Base-by-base conservation (phyloP, 2,797 vertebrate species). In the Antennarius maculatus region DNA sequence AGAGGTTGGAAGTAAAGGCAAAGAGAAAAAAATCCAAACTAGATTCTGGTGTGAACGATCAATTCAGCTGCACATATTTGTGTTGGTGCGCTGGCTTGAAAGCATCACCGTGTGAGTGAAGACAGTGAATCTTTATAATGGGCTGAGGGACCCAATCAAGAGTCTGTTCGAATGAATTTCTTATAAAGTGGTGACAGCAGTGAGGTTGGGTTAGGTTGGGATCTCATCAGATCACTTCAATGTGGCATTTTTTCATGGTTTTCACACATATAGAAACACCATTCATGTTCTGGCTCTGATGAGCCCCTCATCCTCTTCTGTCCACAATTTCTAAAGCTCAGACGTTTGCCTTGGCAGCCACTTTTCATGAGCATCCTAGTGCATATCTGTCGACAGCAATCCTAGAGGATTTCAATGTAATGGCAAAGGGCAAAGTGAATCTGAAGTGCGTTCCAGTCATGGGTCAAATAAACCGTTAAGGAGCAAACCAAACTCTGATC, bases 161-260 rank as follows among this genome's bases (percentile, higher is more conserved):
- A 67, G 45, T 67, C 65, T 0, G 34, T 43, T 73, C 41, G 49
- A 51, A 85, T 89, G 63, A 52, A 78, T 84, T 69, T 76, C 53
- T 1, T 39, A 63, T 67, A 47, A 77, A 70, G 74, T 45, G 49
- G 56, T 23, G 68, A 53, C 42, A 23, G 23, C 23, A 23, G 23
- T 2, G 62, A 69, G 50, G 75, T 5, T 37, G 46, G 18, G 55
- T 37, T 34, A n/a, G 72, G 73, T 62, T 68, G 11, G 52, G 1
- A 54, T 71, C 53, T 37, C 61, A 7, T 74, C 57, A 52, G 18
- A 68, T 70, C 8, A 11, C 34, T 29, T 76, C 45, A 64, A 62
- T 3, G 2, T 34, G 31, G 8, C 2, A 6, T 2, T 34, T 34
- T 6, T 8, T 34, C 5, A 34, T 9, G 37, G 39, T 45, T 55